These are phyloP conservation scores for Drosophila testacea DNA, from an alignment of 2,888 invertebrate genomes.

Conservation along the genomic window DNA sequence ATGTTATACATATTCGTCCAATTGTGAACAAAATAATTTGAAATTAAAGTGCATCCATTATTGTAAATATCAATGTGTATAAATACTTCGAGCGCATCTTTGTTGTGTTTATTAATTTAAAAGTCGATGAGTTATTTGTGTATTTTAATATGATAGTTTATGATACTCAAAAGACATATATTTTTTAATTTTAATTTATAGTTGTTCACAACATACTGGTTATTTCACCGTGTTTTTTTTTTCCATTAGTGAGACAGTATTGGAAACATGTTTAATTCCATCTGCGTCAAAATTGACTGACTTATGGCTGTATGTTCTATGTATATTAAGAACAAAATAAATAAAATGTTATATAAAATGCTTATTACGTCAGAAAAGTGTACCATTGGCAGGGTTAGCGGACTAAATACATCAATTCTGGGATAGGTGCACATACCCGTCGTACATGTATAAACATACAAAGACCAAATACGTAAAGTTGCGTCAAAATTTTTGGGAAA, in stretches of 20 bases:
- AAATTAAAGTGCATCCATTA: conserved; percentile 43
- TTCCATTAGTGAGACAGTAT: conserved; percentile 2
- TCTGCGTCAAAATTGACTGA: conserved; percentile 22
- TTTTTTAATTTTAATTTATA: conserved; percentile 1
- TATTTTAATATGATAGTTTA: conserved; percentile 21
- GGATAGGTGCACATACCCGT: conserved; percentile 18
- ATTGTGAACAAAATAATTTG: conserved; percentile 33
- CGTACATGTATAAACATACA: conserved; percentile 28
- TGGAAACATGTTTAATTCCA: conserved; percentile 12
- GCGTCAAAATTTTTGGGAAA: conserved; percentile 42
- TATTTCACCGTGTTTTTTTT: conserved; percentile 1
- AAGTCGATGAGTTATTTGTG: conserved; percentile 21
- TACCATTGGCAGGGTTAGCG: conserved; percentile 34
- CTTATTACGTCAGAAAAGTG: conserved; percentile 21
- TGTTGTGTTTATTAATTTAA: conserved; percentile 20
- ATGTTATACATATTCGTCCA: conserved; percentile 36
- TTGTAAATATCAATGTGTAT: conserved; percentile 37
- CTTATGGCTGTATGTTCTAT: conserved; percentile 18
- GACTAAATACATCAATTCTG: conserved; percentile 16
- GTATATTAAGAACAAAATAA: conserved; percentile 14
- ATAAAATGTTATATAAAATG: conserved; percentile 26
- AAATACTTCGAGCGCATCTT: conserved; percentile 33
- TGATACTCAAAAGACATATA: conserved; percentile 10
- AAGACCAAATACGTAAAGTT: conserved; percentile 41
- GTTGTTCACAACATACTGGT: conserved; percentile 9